Percentiles rank a stretch among this genome's conserved stretches.
phyloP scores from a whole-genome alignment of 2,888 invertebrate genomes.

The Epirrhoe tristata region DNA sequence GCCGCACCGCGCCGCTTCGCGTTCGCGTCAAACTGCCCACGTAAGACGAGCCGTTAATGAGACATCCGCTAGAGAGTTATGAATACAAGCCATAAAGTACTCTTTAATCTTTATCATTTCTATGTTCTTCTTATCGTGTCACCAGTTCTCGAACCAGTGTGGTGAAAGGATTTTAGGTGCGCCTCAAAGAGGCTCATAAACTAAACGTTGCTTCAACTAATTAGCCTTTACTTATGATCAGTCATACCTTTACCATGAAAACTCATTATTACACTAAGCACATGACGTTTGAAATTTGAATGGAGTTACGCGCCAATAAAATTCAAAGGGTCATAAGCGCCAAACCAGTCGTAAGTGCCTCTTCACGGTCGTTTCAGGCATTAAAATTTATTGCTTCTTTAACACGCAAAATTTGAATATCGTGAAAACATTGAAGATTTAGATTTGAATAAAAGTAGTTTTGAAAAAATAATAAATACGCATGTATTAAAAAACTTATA shows the following conservation, averaged over 20 bases:
- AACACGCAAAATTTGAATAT: conserved; percentile 66
- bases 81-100: too few species aligned
- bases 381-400: conserved; percentile 67
- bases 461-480: too few species aligned
- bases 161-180: too few species aligned
- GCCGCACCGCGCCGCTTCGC: too few species aligned
- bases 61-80: too few species aligned
- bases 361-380: conserved; percentile 64
- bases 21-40: too few species aligned
- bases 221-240: conserved; percentile 36
- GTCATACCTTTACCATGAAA: conserved; percentile 42
- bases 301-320: conserved; percentile 52
- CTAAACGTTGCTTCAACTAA: conserved; percentile 10
- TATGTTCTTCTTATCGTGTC: too few species aligned
- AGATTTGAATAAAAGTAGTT: conserved; percentile 52
- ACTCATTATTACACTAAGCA: conserved; percentile 52
- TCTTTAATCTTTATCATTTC: too few species aligned
- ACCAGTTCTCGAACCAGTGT: too few species aligned
- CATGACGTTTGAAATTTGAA: conserved; percentile 56
- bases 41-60: too few species aligned
- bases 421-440: conserved; percentile 50
- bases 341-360: conserved; percentile 56
- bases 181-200: too few species aligned
- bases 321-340: conserved; percentile 22
- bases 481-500: too few species aligned